Conservation (phyloP, 64 coral and sea anemone genomes). For the Actinia equina region DNA sequence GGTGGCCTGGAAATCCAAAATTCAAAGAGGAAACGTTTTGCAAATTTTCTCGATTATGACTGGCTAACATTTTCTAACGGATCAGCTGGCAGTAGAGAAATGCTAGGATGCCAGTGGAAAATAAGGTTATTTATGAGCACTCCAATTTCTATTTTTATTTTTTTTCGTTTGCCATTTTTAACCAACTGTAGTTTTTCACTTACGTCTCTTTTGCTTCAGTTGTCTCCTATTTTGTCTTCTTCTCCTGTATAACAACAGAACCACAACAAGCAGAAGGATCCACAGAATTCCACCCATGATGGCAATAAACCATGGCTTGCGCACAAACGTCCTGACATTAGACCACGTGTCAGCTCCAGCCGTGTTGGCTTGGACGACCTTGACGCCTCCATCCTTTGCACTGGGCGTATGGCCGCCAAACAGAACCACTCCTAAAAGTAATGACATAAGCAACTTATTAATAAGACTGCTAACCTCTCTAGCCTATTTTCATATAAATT, state of each 20-base stretch:
- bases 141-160: too few relatives aligned
- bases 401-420: background rate
- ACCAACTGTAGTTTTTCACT: background rate
- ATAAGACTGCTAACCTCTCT: too few relatives aligned
- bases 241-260: slow-evolving; percentile 72
- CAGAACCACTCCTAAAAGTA: background rate
- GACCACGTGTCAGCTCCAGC: slow-evolving; percentile 49
- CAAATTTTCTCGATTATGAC: too few relatives aligned
- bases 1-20: too few relatives aligned
- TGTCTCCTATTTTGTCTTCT: slow-evolving; percentile 43
- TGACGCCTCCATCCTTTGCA: slow-evolving; percentile 22
- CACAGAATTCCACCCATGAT: slow-evolving; percentile 66
- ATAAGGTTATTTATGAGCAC: too few relatives aligned
- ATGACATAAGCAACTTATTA: background rate
- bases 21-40: too few relatives aligned
- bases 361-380: slow-evolving; percentile 21
- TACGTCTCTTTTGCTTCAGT: slow-evolving; percentile 36
- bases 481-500: too few relatives aligned
- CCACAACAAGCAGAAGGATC: slow-evolving; percentile 64
- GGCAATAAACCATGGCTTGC: slow-evolving; percentile 85
- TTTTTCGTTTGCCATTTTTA: background rate
- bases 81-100: too few relatives aligned
- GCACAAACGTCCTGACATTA: slow-evolving; percentile 61
- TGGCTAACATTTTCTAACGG: too few relatives aligned
- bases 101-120: too few relatives aligned